Conservation (phyloP, 2,888 invertebrate species). For the Stenchaetothrips biformis region DNA sequence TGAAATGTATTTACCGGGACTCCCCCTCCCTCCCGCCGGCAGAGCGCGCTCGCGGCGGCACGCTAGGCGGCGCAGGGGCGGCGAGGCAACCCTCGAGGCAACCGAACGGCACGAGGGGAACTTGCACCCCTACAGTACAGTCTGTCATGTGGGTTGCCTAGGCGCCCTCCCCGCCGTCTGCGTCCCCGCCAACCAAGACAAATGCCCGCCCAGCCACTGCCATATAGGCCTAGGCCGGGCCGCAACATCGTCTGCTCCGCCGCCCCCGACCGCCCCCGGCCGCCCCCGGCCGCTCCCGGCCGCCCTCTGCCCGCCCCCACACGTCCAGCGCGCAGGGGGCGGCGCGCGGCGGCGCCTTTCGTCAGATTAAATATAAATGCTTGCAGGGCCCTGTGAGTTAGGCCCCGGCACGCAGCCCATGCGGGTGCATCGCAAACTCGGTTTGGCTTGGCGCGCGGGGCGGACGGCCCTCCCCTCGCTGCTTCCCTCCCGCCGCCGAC, state of each 20-base stretch:
- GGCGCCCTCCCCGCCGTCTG: background rate
- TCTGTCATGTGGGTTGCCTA: conserved; percentile 5
- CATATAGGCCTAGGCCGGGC: no score
- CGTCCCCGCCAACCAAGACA: background rate
- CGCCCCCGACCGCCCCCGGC: background rate
- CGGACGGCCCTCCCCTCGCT: background rate
- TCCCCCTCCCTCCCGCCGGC: background rate
- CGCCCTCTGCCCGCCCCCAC: background rate
- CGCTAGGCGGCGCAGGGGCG: background rate
- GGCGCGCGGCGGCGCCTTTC: background rate
- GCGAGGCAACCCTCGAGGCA: background rate
- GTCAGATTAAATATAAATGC: conserved; percentile 24
- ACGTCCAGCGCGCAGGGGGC: background rate
- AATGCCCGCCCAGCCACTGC: background rate
- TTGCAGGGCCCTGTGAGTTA: conserved; percentile 4
- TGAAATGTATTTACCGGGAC: background rate
- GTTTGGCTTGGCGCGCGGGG: conserved; percentile 4
- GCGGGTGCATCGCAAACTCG: conserved; percentile 24
- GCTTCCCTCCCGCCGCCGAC: background rate
- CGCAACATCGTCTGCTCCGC: no score
- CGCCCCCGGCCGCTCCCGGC: background rate
- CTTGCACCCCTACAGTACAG: background rate
- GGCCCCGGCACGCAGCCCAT: background rate
- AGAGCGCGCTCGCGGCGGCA: background rate
- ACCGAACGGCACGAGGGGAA: background rate